Base-by-base conservation (phyloP, 2,888 invertebrate species). In the Syrphus vitripennis region DNA sequence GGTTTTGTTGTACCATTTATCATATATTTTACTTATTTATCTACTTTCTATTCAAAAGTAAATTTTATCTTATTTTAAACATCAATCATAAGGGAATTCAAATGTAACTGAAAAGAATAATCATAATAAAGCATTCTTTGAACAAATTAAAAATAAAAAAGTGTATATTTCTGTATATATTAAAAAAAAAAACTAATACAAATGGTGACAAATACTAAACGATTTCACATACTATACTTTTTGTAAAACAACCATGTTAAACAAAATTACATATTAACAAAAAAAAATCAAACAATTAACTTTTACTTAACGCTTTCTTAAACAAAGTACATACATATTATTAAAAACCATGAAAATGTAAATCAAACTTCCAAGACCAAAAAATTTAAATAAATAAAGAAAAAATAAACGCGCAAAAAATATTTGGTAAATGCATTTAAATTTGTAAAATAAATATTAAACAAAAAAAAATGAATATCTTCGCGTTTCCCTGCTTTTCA, bases 101-200 rank as follows among this genome's bases (percentile, higher is more conserved):
- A 72, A 40, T 7, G 10, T 61, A 65, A 40, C 14, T 31, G 12
- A 45, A 63, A 57, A 37, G 16, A 19, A 34, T 65, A 19, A 24
- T 14, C 24, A 26, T 9, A 26, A 5, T 21, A 16, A 65, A 29
- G 26, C 3, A 45, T 65, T 31, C 31, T 34, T 42, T 14, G 42
- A 72, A 76, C 12, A 72, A 55, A 69, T 45, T 59, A 21, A 21
- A 45, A 45, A 59, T 9, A 48, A 24, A 75, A 75, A 34, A 40
- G 31, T 86, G 86, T 86, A 86, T 59, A 86, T 86, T 86, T 77
- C 86, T 86, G 86, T 86, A 86, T 65, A 86, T 86, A 70, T 77
- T 37, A 45, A 80, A 59, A 71, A 31, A 53, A 34, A 57, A 74
- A 74, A 86, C 77, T 74, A 84, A 72, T 45, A 50, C 21, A 81